Base-by-base conservation (phyloP, 30 jellyfish, hydroid and myxozoan species). In the Pelagia noctiluca region DNA sequence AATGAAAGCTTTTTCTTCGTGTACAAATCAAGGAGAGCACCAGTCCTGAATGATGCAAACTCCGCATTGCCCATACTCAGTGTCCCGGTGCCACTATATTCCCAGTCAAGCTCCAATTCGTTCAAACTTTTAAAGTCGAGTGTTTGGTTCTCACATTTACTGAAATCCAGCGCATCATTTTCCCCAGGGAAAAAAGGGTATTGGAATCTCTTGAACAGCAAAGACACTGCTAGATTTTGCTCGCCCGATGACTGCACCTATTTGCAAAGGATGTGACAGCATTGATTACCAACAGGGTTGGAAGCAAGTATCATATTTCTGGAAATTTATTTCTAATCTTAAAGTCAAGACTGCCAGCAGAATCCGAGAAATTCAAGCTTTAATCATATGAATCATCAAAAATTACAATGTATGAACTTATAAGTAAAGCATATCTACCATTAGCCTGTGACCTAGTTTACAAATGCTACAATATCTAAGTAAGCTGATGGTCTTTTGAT, bases 21-120 rank as follows among this genome's bases (percentile, higher is more conserved):
- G 62, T 79, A 52, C 13, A 76, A 24, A 35, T 24, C 2, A 3
- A 12, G 21, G 16, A 18, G 25, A 30, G 82, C 62, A 50, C 65
- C 71, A 0, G 53, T 53, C 31, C 76, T 67, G 19, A 63, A 36
- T 11, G 46, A 61, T 0, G 37, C 61, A 35, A 90, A 72, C 35
- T 82, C 96, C 37, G 86, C 36, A 73, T 79, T 50, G 4, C 97
- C 97, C 97, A 90, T 90, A 19, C 75, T 37, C 97, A 90, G 83
- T 16, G 19, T 30, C 23, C 93, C 97, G 18, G 46, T 54, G 1
- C 97, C 97, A 0, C 91, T 86, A 52, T 90, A 90, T 25, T 82
- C 93, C 84, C 78, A 84, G 49, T 90, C 97, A 22, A 83, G 88
- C 71, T 90, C 96, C 31, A 83, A 69, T n/a, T 90, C 83, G 21